Conservation (phyloP, 1,140 invertebrate genomes). For the Ditylenchus dipsaci region DNA sequence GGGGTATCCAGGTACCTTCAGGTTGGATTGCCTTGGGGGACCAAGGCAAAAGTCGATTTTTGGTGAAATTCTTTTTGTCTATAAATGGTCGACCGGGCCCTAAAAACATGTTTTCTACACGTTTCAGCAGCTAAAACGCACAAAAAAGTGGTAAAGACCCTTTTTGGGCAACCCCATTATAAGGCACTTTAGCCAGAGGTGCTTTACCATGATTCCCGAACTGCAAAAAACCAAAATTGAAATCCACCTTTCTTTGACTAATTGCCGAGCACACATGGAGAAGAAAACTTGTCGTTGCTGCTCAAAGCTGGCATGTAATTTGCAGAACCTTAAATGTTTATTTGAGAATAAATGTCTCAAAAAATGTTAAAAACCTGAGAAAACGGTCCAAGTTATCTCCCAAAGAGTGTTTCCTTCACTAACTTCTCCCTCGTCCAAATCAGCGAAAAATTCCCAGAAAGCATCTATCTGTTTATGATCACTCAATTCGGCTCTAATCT, state of each 20-base stretch:
- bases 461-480: neutral
- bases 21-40: too few species aligned
- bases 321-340: constrained; percentile 16
- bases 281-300: constrained; percentile 35
- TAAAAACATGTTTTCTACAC: too few species aligned
- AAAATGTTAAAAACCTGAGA: neutral
- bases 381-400: neutral
- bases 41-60: too few species aligned
- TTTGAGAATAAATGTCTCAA: neutral
- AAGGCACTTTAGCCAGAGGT: too few species aligned
- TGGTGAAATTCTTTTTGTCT: too few species aligned
- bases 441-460: neutral
- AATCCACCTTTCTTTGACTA: constrained; percentile 24
- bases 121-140: too few species aligned
- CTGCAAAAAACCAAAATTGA: too few species aligned
- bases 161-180: too few species aligned
- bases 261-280: constrained; percentile 16
- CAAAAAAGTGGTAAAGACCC: too few species aligned
- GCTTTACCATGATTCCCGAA: too few species aligned
- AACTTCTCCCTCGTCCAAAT: neutral
- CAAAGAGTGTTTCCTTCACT: neutral
- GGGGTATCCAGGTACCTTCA: too few species aligned
- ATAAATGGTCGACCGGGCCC: too few species aligned
- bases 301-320: constrained; percentile 23
- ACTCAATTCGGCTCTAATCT: neutral